phyloP scores from a whole-genome alignment of 2,888 invertebrate genomes.

The Boloria euphrosyne region DNA sequence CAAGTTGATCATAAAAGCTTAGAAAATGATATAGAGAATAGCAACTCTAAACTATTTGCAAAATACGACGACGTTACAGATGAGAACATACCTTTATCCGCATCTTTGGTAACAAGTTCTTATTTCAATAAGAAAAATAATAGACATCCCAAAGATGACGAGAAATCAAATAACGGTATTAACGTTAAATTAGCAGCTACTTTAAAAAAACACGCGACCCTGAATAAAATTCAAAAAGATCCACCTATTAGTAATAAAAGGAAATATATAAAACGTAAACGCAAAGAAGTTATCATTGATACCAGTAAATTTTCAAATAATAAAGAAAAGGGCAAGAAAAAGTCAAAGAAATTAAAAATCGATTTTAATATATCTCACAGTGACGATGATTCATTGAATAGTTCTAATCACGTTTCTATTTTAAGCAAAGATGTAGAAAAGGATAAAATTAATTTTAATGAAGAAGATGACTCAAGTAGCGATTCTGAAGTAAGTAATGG shows the following conservation, averaged over 20 bases:
- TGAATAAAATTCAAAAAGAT: slow-evolving; percentile 60
- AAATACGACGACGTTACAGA: slow-evolving; percentile 67
- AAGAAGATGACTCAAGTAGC: background rate
- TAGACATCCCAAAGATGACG: slow-evolving; percentile 37
- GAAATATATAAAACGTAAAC: slow-evolving; percentile 54
- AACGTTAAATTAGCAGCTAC: slow-evolving; percentile 64
- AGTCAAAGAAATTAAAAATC: slow-evolving; percentile 38
- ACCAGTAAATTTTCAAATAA: slow-evolving; percentile 45
- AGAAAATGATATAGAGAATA: slow-evolving; percentile 59
- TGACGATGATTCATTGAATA: slow-evolving; percentile 36
- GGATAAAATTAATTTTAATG: background rate
- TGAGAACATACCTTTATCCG: slow-evolving; percentile 65
- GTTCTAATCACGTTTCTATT: background rate
- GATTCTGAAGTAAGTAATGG: background rate
- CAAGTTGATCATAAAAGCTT: slow-evolving; percentile 70
- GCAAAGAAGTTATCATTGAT: slow-evolving; percentile 58
- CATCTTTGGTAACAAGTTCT: slow-evolving; percentile 73
- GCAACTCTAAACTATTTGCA: slow-evolving; percentile 55
- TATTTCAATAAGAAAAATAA: slow-evolving; percentile 61
- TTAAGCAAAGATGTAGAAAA: background rate
- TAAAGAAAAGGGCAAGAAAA: slow-evolving; percentile 42
- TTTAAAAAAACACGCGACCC: slow-evolving; percentile 66
- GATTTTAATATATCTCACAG: slow-evolving; percentile 39
- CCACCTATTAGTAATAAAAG: slow-evolving; percentile 50
- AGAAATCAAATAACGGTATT: slow-evolving; percentile 37